Evolutionary conservation across 2,113 vertebrate species (phyloP), one percentile per base, ranked within the genome.

Genomic region (Cryptomyrus ogoouensis): DNA sequence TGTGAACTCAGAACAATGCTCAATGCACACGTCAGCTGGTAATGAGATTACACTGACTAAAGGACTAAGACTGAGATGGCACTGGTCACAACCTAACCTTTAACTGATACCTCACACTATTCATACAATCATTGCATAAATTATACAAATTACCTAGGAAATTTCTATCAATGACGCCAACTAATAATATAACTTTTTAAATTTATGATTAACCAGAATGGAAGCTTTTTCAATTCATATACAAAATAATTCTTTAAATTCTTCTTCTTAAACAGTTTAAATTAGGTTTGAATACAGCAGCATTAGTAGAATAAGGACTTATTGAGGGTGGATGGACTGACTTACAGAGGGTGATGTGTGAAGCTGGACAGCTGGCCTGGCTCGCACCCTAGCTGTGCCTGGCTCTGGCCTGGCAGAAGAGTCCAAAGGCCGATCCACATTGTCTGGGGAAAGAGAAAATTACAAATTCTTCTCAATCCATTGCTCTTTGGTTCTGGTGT

Each of bases 321-420:
- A 66, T 12, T 66, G n/a, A 66, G n/a, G 62, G 62, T 70, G 62
- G 62, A 70, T 70, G 27, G 12, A 83, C 47, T 83, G 80, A 95
- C 95, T 93, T 93, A 96, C 96, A 52, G 90, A 0, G 58, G 92
- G 4, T 27, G 35, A 49, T 46, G n/a, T 90, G 90, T 90, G 91
- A 91, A 95, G 96, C 46, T 95, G 96, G 90, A 97, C 96, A 0
- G 95, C 96, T 42, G 96, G 96, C 90, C 96, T 94, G 66, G 95
- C 93, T 47, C 95, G 93, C 27, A 97, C 96, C 12, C 94, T 96
- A 46, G 96, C 96, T 9, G 95, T 96, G 52, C 96, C 95, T 5
- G 95, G 95, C 74, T 96, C 96, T 0, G 90, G 93, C 66, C 94
- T 93, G 0, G 88, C 89, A 21, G 94, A n/a, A 0, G 95, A 90